Percentiles rank a stretch among this genome's conserved stretches.
Conservation (phyloP, 2,888 invertebrate species). For the Eustalomyia histrio region DNA sequence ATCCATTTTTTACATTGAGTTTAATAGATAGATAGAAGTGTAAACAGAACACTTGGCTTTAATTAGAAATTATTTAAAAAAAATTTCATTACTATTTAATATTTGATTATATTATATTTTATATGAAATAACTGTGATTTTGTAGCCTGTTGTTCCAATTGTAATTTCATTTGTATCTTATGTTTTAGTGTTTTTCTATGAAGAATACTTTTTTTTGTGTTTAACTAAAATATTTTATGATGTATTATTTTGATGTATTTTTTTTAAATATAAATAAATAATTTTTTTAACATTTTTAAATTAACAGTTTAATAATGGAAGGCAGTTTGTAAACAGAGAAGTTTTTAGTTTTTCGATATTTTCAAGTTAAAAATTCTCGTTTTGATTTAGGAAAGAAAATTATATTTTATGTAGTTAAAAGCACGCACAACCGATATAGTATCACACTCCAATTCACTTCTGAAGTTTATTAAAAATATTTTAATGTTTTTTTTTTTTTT, state of each 20-base stretch:
- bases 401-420: slow-evolving; percentile 69
- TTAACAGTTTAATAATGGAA: slow-evolving; percentile 63
- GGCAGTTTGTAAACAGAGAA: slow-evolving; percentile 64
- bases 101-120: no score
- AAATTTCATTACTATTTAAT: no score
- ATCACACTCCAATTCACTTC: slow-evolving; percentile 72
- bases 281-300: slow-evolving; percentile 54
- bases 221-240: slow-evolving; percentile 15
- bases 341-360: slow-evolving; percentile 46
- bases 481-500: slow-evolving; percentile 33
- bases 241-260: slow-evolving; percentile 34
- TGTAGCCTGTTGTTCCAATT: no score
- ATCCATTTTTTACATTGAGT: no score
- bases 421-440: slow-evolving; percentile 78
- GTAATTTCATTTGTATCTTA: no score
- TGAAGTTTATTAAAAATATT: slow-evolving; percentile 58
- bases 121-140: no score
- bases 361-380: slow-evolving; percentile 47
- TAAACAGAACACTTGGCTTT: no score
- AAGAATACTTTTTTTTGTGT: no score
- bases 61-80: no score
- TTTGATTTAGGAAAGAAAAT: slow-evolving; percentile 63
- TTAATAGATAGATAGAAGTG: no score
- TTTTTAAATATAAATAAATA: slow-evolving; percentile 13
- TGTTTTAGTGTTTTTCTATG: no score